Evolutionary conservation across 2,797 vertebrate genomes (phyloP).

Genomic region (Loris lydekkerianus): DNA sequence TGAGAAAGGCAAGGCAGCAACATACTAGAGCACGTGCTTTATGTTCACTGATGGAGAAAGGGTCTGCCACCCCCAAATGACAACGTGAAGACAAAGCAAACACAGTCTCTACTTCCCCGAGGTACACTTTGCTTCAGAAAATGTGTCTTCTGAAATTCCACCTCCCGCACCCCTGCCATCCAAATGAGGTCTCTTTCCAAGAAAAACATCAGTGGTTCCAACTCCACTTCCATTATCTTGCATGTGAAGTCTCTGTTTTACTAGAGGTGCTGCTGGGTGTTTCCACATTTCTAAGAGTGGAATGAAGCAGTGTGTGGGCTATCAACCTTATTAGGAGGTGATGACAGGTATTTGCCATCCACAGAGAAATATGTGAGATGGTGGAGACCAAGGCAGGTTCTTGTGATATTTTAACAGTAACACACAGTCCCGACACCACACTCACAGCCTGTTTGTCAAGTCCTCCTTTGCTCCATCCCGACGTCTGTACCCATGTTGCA

Average conservation of each 20-base stretch:
- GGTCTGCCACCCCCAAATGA: conserved; percentile 56
- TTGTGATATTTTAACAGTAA: neutral
- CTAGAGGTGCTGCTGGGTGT: neutral
- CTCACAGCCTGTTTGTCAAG: neutral
- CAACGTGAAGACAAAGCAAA: conserved; percentile 39
- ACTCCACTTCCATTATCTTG: conserved; percentile 36
- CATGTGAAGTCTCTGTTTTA: neutral
- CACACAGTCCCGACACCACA: too few species aligned
- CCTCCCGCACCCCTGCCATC: neutral
- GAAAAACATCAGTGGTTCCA: neutral
- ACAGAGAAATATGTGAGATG: neutral
- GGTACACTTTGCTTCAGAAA: neutral
- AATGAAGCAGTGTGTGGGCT: neutral
- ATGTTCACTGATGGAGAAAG: neutral
- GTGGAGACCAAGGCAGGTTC: neutral
- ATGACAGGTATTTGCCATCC: conserved; percentile 37
- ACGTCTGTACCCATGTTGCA: neutral
- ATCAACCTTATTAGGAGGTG: conserved; percentile 31
- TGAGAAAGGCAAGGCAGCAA: conserved; percentile 66
- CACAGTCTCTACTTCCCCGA: conserved; percentile 32
- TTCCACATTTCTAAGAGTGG: conserved; percentile 23
- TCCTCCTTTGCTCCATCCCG: neutral
- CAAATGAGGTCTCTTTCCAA: conserved; percentile 56
- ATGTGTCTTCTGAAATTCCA: conserved; percentile 47
- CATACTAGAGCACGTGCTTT: neutral